A percentile compares a stretch with the other conserved stretches of the same genome.
Conservation (phyloP, 2,888 invertebrate species). For the Margaritifera margaritifera region DNA sequence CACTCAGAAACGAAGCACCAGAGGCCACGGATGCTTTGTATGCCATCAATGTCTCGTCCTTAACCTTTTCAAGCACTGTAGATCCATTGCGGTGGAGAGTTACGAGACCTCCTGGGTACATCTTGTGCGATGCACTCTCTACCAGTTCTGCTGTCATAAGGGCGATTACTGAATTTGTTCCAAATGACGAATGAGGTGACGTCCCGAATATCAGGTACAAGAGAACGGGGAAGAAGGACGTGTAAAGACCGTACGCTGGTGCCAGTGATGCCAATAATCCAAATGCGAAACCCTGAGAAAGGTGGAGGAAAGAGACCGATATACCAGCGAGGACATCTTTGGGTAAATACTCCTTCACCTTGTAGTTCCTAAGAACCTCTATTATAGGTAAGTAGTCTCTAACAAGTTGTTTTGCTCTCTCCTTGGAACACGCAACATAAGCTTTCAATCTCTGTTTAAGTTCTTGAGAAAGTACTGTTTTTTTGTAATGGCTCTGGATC, state of each 20-base stretch:
- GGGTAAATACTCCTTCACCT: background rate
- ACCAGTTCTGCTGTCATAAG: slow-evolving; percentile 60
- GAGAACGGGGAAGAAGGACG: slow-evolving; percentile 60
- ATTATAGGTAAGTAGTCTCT: slow-evolving; percentile 11
- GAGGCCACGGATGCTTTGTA: slow-evolving; percentile 48
- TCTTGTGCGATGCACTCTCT: slow-evolving; percentile 19
- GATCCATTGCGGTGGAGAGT: no score
- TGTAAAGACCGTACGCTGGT: slow-evolving; percentile 59
- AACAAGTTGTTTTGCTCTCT: no score
- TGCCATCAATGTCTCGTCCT: slow-evolving; percentile 19
- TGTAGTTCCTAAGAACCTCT: slow-evolving; percentile 13
- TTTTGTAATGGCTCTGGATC: no score
- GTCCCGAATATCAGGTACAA: slow-evolving; percentile 61
- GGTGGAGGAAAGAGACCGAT: slow-evolving; percentile 62
- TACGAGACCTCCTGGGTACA: slow-evolving; percentile 1
- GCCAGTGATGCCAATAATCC: slow-evolving; percentile 57
- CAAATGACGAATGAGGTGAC: slow-evolving; percentile 57
- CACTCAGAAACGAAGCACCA: slow-evolving; percentile 45
- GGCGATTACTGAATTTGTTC: slow-evolving; percentile 60
- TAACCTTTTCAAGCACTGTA: no score
- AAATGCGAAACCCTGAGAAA: slow-evolving; percentile 65
- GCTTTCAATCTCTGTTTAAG: no score
- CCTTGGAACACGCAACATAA: no score
- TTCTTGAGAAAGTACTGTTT: no score
- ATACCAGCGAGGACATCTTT: slow-evolving; percentile 59